Evolutionary conservation across 2,797 vertebrate species (phyloP), one percentile per base, ranked within the genome.

Genomic region (Apogon hyalosoma): DNA sequence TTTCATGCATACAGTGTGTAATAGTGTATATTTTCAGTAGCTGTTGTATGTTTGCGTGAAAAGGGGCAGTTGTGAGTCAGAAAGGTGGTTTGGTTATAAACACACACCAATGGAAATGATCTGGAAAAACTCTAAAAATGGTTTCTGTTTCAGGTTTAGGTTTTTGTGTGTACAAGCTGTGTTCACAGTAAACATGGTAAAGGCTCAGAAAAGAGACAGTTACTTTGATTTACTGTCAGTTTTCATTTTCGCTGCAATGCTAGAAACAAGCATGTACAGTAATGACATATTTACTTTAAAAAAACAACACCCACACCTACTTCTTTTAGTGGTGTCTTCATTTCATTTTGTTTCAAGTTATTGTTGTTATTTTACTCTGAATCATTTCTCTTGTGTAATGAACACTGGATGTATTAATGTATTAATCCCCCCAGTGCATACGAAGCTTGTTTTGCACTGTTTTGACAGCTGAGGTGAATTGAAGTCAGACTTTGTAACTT

Each of bases 181-280:
- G 60, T 77, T 73, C 58, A 43, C 8, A 56, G 62, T 84, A 79
- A 83, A 73, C 77, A 70, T 70, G 66, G 38, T 51, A 47, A 72
- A 39, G 46, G 28, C 16, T 72, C 70, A 11, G 67, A 83, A 86
- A 83, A 52, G 73, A 82, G 84, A 87, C 88, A 83, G 63, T 48
- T 69, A 38, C 75, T 88, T 71, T 87, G 84, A 87, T 85, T 80
- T 64, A 21, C 65, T 70, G 80, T 79, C 80, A 71, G 46, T 62
- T 84, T 73, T 77, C 59, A 85, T 81, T 79, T 55, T 47, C 47
- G 40, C 15, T 13, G 52, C 5, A 4, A 19, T 69, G 38, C 46
- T 21, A 31, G 31, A 80, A 59, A 55, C 52, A 9, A 49, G 47
- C 4, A 11, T n/a, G 48, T 54, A 59, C 24, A 28, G 24, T 28